Conservation (phyloP, 2,888 invertebrate genomes). For the Pemphredon lugubris region DNA sequence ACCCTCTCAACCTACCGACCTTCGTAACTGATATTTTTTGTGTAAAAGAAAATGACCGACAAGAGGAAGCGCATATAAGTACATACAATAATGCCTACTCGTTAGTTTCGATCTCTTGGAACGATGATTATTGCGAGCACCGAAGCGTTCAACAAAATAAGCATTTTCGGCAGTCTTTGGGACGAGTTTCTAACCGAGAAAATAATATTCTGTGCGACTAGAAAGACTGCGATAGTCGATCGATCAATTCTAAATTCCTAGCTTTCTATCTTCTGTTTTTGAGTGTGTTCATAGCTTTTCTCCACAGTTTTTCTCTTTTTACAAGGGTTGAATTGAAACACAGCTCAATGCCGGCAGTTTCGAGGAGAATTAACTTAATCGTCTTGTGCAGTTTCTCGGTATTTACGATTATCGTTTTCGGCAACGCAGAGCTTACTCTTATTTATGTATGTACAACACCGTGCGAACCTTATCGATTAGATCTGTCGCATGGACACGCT, state of each 20-base stretch:
- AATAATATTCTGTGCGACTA: conserved; percentile 42
- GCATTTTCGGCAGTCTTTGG: conserved; percentile 69
- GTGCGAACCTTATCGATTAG: background rate
- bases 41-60: too few relatives aligned
- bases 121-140: conserved; percentile 44
- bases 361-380: conserved; percentile 38
- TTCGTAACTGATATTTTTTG: too few relatives aligned
- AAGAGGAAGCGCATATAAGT: too few relatives aligned
- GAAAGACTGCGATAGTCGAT: conserved; percentile 15
- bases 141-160: conserved; percentile 46
- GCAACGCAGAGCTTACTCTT: conserved; percentile 17
- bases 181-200: conserved; percentile 60
- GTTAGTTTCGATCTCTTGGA: conserved; percentile 6
- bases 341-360: background rate
- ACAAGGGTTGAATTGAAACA: conserved; percentile 3
- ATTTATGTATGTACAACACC: conserved; percentile 35
- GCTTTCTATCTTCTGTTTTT: too few relatives aligned
- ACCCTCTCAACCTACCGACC: too few relatives aligned
- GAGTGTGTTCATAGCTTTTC: background rate
- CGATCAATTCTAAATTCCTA: conserved; percentile 10
- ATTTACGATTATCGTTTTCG: conserved; percentile 24
- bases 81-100: conserved; percentile 26
- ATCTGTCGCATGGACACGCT: background rate
- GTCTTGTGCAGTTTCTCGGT: conserved; percentile 42
- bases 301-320: background rate